These are phyloP conservation scores for Crossocerus cetratus DNA, from an alignment of 2,888 invertebrate species.

Conservation along the genomic window DNA sequence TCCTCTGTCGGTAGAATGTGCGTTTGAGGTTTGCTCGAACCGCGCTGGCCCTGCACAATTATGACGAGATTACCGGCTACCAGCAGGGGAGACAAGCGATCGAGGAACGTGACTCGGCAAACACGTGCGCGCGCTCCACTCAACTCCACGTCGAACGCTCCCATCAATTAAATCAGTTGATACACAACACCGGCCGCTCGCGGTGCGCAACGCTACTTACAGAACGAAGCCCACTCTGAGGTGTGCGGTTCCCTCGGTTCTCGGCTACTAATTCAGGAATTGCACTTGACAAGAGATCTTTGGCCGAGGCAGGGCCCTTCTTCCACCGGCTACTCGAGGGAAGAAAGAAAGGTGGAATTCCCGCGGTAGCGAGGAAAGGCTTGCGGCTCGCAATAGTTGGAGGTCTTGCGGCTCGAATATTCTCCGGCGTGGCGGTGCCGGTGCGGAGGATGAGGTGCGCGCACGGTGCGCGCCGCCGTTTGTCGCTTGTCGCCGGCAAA, in stretches of 20 bases:
- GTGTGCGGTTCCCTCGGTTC: not conserved
- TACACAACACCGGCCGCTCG: too few species aligned
- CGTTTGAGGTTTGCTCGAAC: not conserved
- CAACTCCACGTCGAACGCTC: too few species aligned
- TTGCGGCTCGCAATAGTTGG: slow-evolving; percentile 32
- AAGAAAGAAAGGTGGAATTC: not conserved
- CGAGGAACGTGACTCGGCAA: not conserved
- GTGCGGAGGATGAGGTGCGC: too few species aligned
- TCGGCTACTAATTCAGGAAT: not conserved
- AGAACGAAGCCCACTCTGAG: not conserved
- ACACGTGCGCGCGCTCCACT: too few species aligned
- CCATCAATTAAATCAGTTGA: too few species aligned
- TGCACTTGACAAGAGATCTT: not conserved
- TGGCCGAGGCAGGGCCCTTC: not conserved
- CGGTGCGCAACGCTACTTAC: too few species aligned
- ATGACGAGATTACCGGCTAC: not conserved
- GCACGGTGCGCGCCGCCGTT: slow-evolving; percentile 24
- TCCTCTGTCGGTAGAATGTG: slow-evolving; percentile 2
- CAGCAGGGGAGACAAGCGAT: not conserved
- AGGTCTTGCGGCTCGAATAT: slow-evolving; percentile 39
- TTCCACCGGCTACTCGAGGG: not conserved
- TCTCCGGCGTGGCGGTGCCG: not conserved
- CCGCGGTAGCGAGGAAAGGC: not conserved
- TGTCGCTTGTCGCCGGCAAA: slow-evolving; percentile 19
- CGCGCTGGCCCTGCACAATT: not conserved